phyloP scores from a whole-genome alignment of 30 jellyfish, hydroid and myxozoan species.

The Cassiopea xamachana region DNA sequence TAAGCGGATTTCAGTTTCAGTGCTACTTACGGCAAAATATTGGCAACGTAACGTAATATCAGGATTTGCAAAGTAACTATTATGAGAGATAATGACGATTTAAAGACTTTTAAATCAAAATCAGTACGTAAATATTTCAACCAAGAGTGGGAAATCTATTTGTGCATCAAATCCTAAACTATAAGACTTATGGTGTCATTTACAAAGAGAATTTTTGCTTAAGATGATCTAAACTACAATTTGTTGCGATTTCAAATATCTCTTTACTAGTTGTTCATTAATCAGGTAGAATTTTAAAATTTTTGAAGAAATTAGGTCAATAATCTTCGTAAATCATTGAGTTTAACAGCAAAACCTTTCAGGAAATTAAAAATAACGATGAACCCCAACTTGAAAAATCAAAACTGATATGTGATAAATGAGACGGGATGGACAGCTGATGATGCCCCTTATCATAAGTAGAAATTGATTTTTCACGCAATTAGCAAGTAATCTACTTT shows the following conservation, averaged over 20 bases:
- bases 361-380: not conserved
- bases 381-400: not conserved
- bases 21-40: conserved; percentile 42
- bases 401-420: no score
- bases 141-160: conserved; percentile 42
- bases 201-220: conserved; percentile 14
- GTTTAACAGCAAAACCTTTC: not conserved
- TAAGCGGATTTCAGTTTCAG: conserved; percentile 74
- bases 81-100: conserved; percentile 46
- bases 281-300: not conserved
- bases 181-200: conserved; percentile 26
- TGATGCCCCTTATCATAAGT: no score
- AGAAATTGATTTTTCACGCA: no score
- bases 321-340: not conserved
- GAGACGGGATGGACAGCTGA: no score
- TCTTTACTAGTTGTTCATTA: not conserved
- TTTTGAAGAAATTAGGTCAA: not conserved
- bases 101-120: conserved; percentile 50
- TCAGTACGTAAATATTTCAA: conserved; percentile 40
- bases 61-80: conserved; percentile 65
- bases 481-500: no score
- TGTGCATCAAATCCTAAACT: conserved; percentile 9
- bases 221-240: not conserved
- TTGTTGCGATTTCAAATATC: not conserved
- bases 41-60: conserved; percentile 66